Percentiles rank a stretch among this genome's conserved stretches.
phyloP scores from a whole-genome alignment of 2,888 invertebrate genomes.

The Tholera decimalis region DNA sequence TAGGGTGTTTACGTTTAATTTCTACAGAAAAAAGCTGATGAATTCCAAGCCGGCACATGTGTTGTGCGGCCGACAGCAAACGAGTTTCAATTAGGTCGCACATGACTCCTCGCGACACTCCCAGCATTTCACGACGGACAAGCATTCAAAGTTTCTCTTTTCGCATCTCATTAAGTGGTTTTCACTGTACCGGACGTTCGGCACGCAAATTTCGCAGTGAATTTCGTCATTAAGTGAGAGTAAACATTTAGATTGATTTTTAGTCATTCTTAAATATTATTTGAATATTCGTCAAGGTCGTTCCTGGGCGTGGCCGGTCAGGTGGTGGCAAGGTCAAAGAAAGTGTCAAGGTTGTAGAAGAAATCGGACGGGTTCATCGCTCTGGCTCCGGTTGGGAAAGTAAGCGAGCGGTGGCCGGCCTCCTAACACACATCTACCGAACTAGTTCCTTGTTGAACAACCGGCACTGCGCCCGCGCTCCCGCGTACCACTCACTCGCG shows the following conservation, averaged over 20 bases:
- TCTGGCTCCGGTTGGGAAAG: slow-evolving; percentile 87
- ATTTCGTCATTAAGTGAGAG: slow-evolving; percentile 88
- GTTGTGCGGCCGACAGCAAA: slow-evolving; percentile 75
- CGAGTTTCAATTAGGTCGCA: slow-evolving; percentile 87
- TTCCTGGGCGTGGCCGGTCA: slow-evolving; percentile 71
- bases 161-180: slow-evolving; percentile 89
- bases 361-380: slow-evolving; percentile 88
- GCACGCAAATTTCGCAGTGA: slow-evolving; percentile 83
- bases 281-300: slow-evolving; percentile 82
- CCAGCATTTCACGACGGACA: slow-evolving; percentile 87
- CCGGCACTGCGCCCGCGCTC: slow-evolving; percentile 67
- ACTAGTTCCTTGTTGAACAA: slow-evolving; percentile 81
- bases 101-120: slow-evolving; percentile 86
- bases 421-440: slow-evolving; percentile 87
- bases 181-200: slow-evolving; percentile 86
- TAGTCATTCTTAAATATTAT: slow-evolving; percentile 67
- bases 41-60: slow-evolving; percentile 66
- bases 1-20: slow-evolving; percentile 49
- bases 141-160: slow-evolving; percentile 91
- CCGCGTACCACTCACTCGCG: slow-evolving; percentile 30
- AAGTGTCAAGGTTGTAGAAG: slow-evolving; percentile 91
- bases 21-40: slow-evolving; percentile 72
- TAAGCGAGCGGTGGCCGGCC: slow-evolving; percentile 85
- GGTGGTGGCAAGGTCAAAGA: slow-evolving; percentile 90
- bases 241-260: slow-evolving; percentile 82